These are phyloP conservation scores for Psittacula echo DNA, from an alignment of 2,797 vertebrate genomes.

Conservation along the genomic window DNA sequence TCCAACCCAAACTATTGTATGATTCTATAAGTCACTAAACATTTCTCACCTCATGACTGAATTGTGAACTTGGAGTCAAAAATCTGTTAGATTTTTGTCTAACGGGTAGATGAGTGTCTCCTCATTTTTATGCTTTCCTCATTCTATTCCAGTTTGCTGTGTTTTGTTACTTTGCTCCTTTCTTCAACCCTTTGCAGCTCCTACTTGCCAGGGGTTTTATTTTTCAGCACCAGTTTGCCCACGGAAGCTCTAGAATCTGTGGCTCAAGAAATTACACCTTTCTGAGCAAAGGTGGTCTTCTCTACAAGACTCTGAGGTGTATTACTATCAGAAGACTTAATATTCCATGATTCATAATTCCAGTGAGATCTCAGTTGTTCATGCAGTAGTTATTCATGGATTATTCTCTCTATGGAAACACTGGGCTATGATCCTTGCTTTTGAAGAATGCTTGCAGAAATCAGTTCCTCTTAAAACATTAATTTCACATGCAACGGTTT, in stretches of 20 bases:
- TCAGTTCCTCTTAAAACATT: neutral
- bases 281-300: neutral
- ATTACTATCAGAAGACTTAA: neutral
- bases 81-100: neutral
- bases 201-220: neutral
- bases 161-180: neutral
- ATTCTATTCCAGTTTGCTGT: neutral
- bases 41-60: neutral
- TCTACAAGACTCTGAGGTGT: neutral
- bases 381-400: conserved; percentile 30
- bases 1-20: neutral
- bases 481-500: neutral
- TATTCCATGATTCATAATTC: conserved; percentile 42
- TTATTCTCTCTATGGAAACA: conserved; percentile 25
- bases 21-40: neutral
- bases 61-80: neutral
- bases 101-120: neutral
- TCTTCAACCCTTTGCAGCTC: neutral
- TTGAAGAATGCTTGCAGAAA: conserved; percentile 26
- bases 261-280: neutral
- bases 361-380: conserved; percentile 48
- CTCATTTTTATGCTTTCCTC: neutral
- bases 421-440: neutral
- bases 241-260: neutral
- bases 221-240: neutral